These are phyloP conservation scores for Coelopa pilipes DNA, from an alignment of 2,888 invertebrate species.

Conservation along the genomic window DNA sequence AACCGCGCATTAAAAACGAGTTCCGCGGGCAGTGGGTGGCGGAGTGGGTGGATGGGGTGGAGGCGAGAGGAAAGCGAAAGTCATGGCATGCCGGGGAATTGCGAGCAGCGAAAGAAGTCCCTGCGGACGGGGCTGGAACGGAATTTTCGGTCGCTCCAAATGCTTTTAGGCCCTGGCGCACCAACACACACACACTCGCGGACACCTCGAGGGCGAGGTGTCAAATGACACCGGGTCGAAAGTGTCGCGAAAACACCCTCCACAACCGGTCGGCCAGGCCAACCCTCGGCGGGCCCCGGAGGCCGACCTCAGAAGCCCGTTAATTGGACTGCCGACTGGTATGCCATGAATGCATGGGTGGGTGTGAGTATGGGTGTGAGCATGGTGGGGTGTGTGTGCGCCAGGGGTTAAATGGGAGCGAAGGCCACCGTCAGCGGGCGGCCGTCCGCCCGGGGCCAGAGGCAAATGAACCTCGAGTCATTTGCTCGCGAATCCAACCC, in stretches of 20 bases:
- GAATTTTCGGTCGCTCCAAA: background rate
- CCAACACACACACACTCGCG: background rate
- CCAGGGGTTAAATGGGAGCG: conserved; percentile 18
- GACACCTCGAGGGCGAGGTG: background rate
- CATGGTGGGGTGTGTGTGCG: background rate
- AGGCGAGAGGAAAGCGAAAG: background rate
- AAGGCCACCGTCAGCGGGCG: conserved; percentile 4
- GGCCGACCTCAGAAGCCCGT: background rate
- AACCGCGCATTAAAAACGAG: too few species aligned
- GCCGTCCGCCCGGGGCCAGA: background rate
- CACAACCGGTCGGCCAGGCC: background rate
- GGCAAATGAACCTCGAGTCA: conserved; percentile 38
- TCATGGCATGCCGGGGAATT: background rate
- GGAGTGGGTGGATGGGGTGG: too few species aligned
- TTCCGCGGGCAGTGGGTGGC: too few species aligned
- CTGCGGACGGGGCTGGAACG: background rate
- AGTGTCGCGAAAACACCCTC: conserved; percentile 8
- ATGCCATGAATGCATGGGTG: too few species aligned
- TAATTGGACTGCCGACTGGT: too few species aligned
- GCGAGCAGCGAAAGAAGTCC: background rate
- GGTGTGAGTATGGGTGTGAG: background rate
- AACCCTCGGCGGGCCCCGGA: too few species aligned
- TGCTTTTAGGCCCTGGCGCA: background rate
- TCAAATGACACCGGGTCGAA: background rate
- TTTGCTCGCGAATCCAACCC: background rate